Base-by-base conservation (phyloP, 2,113 vertebrate genomes). In the Corydoras maculifer region DNA sequence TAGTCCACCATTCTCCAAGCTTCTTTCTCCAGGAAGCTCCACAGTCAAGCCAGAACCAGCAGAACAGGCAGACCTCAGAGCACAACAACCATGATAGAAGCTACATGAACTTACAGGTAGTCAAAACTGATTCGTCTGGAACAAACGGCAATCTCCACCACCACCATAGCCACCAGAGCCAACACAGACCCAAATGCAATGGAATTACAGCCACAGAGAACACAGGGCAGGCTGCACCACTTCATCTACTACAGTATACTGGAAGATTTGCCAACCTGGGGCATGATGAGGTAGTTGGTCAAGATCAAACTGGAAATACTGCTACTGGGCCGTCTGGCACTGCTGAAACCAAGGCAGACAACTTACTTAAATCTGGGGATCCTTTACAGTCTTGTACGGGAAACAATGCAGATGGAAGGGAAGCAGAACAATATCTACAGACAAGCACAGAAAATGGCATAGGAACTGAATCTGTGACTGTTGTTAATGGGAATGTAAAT, bases 221-320 rank as follows among this genome's bases (percentile, higher is more conserved):
- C 8, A 82, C 90, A 10, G 91, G 92, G 67, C 88, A 94, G 74
- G 68, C 86, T 6, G 90, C 92, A 68, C 93, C 96, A 68, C 91
- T 98, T 43, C 96, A 98, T 87, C 90, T 99, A 70, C 92, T 99
- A 80, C 97, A 99, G 86, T 98, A 97, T 87, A 94, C 96, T 88
- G 93, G 94, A 73, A 89, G 88, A 58, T 99, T 93, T 82, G 92
- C 94, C 62, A 88, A 91, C 73, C 88, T 98, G 80, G 84, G 91
- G 0, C 89, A 90, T 0, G 88, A 90, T 69, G 89, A 90, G 62
- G 87, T 90, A 63, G 87, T 88, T 62, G 84, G 87, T 65, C 77
- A 89, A 6, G 87, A 91, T 55, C 90, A 88, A 68, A 68, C 73
- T 8, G 85, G 83, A 4, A 80, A 29, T 25, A 81, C 81, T 55